Evolutionary conservation across 23 tunicate species (phyloP), one percentile per base, ranked within the genome.

Genomic region (Corella eumyota): DNA sequence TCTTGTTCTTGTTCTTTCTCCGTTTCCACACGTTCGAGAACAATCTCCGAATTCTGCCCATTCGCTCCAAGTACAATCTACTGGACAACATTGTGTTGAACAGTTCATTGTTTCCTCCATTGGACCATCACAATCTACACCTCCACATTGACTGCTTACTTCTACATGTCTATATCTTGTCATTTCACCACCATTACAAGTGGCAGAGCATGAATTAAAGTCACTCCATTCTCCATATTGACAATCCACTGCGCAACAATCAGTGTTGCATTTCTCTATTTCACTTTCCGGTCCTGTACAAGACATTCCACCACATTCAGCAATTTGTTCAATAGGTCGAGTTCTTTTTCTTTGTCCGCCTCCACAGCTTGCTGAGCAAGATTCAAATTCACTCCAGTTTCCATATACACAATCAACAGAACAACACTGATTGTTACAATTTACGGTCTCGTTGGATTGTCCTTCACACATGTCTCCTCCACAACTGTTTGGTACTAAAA

Each of bases 381-480:
- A 40, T 15, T 11, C 11, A 11, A 11, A 40, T 40, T 11, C 15
- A 11, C 11, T 9, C 48, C 48, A 40, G 48, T 40, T 40, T 40
- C 15, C 48, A 11, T 15, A 40, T 15, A 11, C 13, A 40, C 48
- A 40, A 40, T 40, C 15, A 11, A 40, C 48, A 9, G 48, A 40
- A 60, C 83, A 77, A 0, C 61, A 58, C 31, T 58, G 52, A 11
- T 62, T 20, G 63, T 68, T 55, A 37, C 63, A 68, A 1, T 19
- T 55, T 25, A 9, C 19, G 2, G 63, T 7, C 19, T 56, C 21
- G 17, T 36, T 15, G n/a, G 34, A 0, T 2, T 24, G 29, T 1
- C 84, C 84, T 3, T 36, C 11, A 53, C 84, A 77, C 1, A 35
- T 58, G 21, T 3, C 22, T 0, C 84, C 84, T 32, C 75, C 84